Evolutionary conservation across 2,888 invertebrate genomes (phyloP).

Genomic region (Eutolmus rufibarbis): DNA sequence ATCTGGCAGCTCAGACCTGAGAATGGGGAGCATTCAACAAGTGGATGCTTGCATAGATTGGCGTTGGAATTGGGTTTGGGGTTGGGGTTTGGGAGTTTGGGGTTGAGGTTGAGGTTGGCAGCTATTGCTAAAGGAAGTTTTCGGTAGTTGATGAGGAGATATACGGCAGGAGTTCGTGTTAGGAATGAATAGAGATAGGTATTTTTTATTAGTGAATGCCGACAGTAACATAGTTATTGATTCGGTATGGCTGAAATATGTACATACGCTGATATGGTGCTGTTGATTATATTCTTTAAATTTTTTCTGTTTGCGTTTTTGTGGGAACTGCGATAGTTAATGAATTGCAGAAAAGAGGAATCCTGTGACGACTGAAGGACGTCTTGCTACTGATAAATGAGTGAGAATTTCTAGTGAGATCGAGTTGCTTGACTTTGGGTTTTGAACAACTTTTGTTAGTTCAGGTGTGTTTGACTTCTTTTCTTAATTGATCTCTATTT

Average conservation of each 20-base stretch:
- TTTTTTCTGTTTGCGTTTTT: neutral
- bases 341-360: neutral
- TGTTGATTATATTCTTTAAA: neutral
- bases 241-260: neutral
- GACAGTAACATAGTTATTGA: neutral
- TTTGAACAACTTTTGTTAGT: neutral
- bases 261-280: neutral
- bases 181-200: neutral
- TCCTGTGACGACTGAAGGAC: neutral
- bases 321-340: neutral
- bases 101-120: neutral
- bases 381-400: neutral
- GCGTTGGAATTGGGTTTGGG: neutral
- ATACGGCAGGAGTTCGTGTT: neutral
- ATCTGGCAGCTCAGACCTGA: neutral
- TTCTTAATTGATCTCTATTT: neutral
- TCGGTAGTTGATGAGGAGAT: neutral
- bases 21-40: neutral
- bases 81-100: neutral
- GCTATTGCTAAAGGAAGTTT: neutral
- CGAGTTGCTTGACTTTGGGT: neutral
- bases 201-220: neutral
- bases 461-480: neutral
- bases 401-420: neutral
- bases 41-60: neutral